phyloP scores from a whole-genome alignment of 2,113 vertebrate genomes.

The Melanostigma gelatinosum region DNA sequence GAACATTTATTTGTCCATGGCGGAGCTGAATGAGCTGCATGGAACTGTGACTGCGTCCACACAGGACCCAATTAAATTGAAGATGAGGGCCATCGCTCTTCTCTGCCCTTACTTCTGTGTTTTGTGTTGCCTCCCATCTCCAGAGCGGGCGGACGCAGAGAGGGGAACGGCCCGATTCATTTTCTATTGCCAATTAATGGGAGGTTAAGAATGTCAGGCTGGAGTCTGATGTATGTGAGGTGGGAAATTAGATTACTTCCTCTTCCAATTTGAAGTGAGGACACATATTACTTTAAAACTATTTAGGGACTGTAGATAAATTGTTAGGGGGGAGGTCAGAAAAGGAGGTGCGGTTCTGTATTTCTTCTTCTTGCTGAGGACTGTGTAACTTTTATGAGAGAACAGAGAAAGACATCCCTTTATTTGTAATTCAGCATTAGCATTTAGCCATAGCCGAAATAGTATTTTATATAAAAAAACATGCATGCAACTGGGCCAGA shows the following conservation, averaged over 20 bases:
- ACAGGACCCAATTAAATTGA: constrained; percentile 73
- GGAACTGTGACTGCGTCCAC: constrained; percentile 65
- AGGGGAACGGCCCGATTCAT: constrained; percentile 45
- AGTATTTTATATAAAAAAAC: too few species aligned
- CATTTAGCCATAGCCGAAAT: too few species aligned
- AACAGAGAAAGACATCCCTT: neutral
- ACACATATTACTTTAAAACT: constrained; percentile 29
- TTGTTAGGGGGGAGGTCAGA: neutral
- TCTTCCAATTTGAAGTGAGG: constrained; percentile 26
- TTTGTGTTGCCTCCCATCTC: constrained; percentile 36
- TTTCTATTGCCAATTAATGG: constrained; percentile 62
- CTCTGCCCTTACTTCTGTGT: constrained; percentile 11
- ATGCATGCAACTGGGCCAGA: too few species aligned
- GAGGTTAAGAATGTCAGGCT: constrained; percentile 53
- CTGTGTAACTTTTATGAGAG: neutral
- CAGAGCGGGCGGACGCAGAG: constrained; percentile 16
- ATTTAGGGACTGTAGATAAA: constrained; percentile 18
- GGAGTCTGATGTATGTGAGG: constrained; percentile 43
- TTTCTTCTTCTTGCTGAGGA: neutral
- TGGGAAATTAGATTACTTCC: constrained; percentile 46
- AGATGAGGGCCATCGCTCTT: constrained; percentile 57
- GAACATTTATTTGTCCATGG: constrained; percentile 70
- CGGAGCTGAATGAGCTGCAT: constrained; percentile 65
- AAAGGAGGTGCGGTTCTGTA: neutral
- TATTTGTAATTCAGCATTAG: neutral